Percentiles rank a stretch among this genome's conserved stretches.
Evolutionary conservation across 2,113 vertebrate genomes (phyloP).

Genomic region (Bufo bufo): DNA sequence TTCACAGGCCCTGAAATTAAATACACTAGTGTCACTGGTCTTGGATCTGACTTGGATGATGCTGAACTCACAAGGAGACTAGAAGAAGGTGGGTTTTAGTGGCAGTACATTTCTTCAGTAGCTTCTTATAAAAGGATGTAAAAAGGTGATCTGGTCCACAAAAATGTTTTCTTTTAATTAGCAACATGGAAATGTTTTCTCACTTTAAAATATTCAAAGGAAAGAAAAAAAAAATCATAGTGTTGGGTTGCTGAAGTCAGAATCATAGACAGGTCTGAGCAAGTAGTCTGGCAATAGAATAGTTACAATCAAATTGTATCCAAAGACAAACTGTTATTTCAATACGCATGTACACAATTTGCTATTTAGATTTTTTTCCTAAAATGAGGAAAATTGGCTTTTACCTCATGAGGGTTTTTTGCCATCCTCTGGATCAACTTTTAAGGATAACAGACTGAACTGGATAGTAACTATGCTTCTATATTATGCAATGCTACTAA

Average conservation of each 20-base stretch:
- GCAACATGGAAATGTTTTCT: too few species aligned
- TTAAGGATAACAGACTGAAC: too few species aligned
- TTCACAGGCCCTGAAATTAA: constrained; percentile 75
- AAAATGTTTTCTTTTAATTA: too few species aligned
- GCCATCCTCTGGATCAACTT: too few species aligned
- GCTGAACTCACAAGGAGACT: constrained; percentile 74
- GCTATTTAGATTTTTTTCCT: too few species aligned
- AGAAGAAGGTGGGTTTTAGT: constrained; percentile 70
- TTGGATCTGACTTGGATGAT: constrained; percentile 67
- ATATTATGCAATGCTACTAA: too few species aligned
- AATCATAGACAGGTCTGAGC: background rate
- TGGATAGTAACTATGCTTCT: too few species aligned
- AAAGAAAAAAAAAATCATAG: background rate
- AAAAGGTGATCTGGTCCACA: too few species aligned
- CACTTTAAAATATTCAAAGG: background rate
- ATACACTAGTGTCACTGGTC: constrained; percentile 72
- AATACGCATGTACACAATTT: too few species aligned
- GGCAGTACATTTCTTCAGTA: background rate
- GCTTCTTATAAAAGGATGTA: background rate
- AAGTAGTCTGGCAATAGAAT: background rate
- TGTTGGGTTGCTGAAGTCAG: background rate
- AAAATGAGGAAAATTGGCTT: too few species aligned
- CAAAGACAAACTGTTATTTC: background rate
- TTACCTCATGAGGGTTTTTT: too few species aligned
- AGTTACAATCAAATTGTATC: background rate